Evolutionary conservation across 2,797 vertebrate genomes (phyloP), one percentile per base, ranked within the genome.

Genomic region (Anolis apletophallus): DNA sequence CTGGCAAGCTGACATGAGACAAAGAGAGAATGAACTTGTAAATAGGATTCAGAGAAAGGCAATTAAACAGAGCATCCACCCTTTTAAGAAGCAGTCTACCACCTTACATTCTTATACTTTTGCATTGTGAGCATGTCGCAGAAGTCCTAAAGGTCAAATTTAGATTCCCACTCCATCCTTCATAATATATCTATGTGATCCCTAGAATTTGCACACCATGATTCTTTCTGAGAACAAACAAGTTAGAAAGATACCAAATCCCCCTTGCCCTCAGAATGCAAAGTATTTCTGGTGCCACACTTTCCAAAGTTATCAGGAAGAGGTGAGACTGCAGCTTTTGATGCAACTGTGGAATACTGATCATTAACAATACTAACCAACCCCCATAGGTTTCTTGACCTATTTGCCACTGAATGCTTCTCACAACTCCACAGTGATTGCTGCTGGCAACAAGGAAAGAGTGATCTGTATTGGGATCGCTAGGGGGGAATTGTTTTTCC

Each of bases 311-410:
- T 57, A 36, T 82, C 68, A 77, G 1, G 36, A 36, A 26, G 5
- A 80, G 88, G 34, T 6, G 55, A 50, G 86, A 88, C 21, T 55
- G 23, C 17, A 64, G 12, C 10, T 64, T 64, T 29, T 83, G 78
- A 80, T 21, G 29, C 61, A 54, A 1, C 2, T 0, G 36, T 0
- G 0, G 36, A 29, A 19, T 0, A 0, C 16, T 29, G 54, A 11
- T 54, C 10, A 4, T 29, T 59, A 7, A 17, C 55, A 80, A 85
- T 81, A 68, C 52, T 13, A 40, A 46, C 46, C 46, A 46, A 8
- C 21, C 72, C 72, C 34, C 9, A 46, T 46, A 46, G 34, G 40
- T 46, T 40, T 46, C 72, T 46, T 73, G 17, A 46, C 21, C 40
- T 34, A 71, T 21, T 34, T 72, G 34, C 69, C 19, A 73, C 14